Base-by-base conservation (phyloP, 2,113 vertebrate genomes). In the Manacus vitellinus region DNA sequence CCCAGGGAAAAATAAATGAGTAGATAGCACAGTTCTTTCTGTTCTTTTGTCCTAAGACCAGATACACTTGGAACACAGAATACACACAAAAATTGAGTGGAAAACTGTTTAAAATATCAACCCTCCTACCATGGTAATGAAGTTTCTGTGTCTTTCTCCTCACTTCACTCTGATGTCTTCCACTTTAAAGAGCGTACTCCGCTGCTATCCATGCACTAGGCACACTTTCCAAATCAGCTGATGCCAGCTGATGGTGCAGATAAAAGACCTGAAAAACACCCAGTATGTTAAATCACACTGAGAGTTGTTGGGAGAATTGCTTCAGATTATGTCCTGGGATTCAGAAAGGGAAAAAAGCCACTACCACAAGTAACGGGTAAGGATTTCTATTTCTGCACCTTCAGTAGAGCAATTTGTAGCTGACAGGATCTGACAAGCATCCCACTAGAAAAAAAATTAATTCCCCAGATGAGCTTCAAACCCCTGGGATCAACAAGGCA, bases 351-450 rank as follows among this genome's bases (percentile, higher is more conserved):
- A 68, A 67, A 67, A 76, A 79, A 77, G 30, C 3, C 22, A 47
- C 59, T 46, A 61, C 43, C 67, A 52, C 49, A 80, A 79, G 68
- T 88, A 94, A 96, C 80, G 96, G 78, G 81, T 88, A 95, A 94
- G 86, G 81, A 88, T 96, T 97, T 94, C 95, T 94, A 92, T 97
- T 95, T 97, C 95, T 96, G 78, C 96, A 94, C 92, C 94, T 97
- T 97, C 95, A 80, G 84, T 74, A 86, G 67, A 95, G 84, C 88
- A 97, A 96, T 97, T 97, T 96, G 90, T 96, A 97, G 68, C 78
- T 96, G 93, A 95, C 95, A 95, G 89, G 91, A 96, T 93, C 85
- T 95, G 92, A 97, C 96, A 97, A 95, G 94, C 83, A 95, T 97
- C 91, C 94, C 95, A 93, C 72, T 93, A 89, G 92, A 94, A 96